phyloP scores from a whole-genome alignment of 2,113 vertebrate genomes.

The Mobula birostris region DNA sequence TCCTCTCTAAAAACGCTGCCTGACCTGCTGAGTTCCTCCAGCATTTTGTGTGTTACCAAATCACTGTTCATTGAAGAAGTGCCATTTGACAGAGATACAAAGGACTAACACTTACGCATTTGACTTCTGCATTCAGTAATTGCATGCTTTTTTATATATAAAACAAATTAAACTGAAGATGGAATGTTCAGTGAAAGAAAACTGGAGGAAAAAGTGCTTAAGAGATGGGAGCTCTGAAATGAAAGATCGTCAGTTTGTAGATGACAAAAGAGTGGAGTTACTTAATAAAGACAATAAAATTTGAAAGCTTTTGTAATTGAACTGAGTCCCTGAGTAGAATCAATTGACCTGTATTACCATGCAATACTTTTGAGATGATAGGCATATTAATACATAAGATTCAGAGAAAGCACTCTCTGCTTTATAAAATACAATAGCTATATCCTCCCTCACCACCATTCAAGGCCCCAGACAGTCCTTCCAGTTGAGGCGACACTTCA shows the following conservation, averaged over 20 bases:
- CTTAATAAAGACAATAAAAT: neutral
- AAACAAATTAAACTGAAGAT: neutral
- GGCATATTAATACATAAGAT: too few relatives aligned
- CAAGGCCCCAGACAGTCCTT: too few relatives aligned
- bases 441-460: too few relatives aligned
- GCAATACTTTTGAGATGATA: too few relatives aligned
- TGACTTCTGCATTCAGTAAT: neutral
- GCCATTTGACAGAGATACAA: neutral
- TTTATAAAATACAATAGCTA: too few relatives aligned
- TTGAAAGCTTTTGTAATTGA: too few relatives aligned
- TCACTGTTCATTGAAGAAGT: neutral
- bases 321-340: neutral
- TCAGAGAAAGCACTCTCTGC: too few relatives aligned
- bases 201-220: neutral
- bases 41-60: too few relatives aligned
- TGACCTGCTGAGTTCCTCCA: too few relatives aligned
- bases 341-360: neutral
- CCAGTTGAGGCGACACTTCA: too few relatives aligned
- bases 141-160: neutral
- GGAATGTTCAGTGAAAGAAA: neutral
- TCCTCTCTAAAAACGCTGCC: too few relatives aligned
- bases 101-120: neutral
- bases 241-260: neutral
- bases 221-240: neutral
- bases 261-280: neutral